phyloP scores from a whole-genome alignment of 1,140 invertebrate species.

The Littorina saxatilis region DNA sequence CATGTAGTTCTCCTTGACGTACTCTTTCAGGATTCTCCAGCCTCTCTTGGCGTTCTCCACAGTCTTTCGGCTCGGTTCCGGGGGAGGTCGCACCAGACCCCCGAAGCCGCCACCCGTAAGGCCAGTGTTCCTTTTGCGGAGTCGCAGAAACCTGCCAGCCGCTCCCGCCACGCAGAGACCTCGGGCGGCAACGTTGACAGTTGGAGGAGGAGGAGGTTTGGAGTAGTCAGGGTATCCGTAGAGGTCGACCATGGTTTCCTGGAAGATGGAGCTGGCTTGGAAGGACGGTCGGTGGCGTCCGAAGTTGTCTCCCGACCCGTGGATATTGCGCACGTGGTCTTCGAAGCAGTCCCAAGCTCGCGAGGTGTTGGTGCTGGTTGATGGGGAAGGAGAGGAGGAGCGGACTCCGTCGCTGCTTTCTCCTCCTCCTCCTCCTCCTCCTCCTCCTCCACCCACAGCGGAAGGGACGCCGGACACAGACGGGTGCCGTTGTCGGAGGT shows the following conservation, averaged over 20 bases:
- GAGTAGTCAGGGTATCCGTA: constrained; percentile 55
- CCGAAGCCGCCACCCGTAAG: neutral
- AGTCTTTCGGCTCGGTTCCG: constrained; percentile 30
- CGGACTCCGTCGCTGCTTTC: neutral
- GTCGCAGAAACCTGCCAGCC: constrained; percentile 41
- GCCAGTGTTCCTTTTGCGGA: constrained; percentile 16
- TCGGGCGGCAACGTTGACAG: neutral
- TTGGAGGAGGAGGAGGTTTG: constrained; percentile 32
- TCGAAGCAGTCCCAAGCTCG: constrained; percentile 52
- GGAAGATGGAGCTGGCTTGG: constrained; percentile 53
- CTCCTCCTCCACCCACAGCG: neutral
- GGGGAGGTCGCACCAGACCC: too few relatives aligned
- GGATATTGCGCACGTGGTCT: constrained; percentile 53
- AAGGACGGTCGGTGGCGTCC: constrained; percentile 46
- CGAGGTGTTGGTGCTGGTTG: neutral
- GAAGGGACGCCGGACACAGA: neutral
- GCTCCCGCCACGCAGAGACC: constrained; percentile 42
- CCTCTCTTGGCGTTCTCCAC: constrained; percentile 53
- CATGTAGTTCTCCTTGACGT: constrained; percentile 49
- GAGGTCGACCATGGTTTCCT: constrained; percentile 57
- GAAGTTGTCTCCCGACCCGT: constrained; percentile 44
- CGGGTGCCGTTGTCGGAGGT: neutral
- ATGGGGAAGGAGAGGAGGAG: neutral
- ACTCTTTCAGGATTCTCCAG: constrained; percentile 51
- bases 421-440: neutral